These are phyloP conservation scores for Falco cherrug DNA, from an alignment of 2,797 vertebrate genomes.

Conservation along the genomic window DNA sequence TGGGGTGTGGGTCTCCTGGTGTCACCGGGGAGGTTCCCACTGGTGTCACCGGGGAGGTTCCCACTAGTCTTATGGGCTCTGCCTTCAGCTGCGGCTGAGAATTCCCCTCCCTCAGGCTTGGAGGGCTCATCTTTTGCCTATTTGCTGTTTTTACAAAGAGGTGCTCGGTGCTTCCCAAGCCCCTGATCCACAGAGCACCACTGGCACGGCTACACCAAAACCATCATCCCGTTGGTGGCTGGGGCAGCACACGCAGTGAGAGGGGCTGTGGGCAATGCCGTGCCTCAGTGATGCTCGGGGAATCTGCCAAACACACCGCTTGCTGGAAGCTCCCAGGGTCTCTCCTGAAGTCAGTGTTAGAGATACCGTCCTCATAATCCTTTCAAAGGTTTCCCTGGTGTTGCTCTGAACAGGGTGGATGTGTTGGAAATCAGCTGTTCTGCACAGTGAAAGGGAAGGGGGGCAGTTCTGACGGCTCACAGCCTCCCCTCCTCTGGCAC, in stretches of 20 bases:
- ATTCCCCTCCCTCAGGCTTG: not conserved
- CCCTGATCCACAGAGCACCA: no score
- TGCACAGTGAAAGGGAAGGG: not conserved
- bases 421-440: rapidly evolving
- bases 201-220: rapidly evolving
- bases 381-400: not conserved
- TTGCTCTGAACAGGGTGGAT: not conserved
- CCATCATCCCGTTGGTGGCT: rapidly evolving
- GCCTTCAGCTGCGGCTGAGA: not conserved
- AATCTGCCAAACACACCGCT: not conserved
- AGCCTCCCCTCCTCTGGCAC: not conserved
- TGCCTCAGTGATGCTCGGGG: rapidly evolving
- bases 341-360: not conserved
- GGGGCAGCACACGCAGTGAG: rapidly evolving
- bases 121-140: not conserved
- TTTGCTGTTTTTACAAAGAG: not conserved
- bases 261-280: rapidly evolving
- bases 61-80: not conserved
- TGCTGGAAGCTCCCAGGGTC: not conserved
- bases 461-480: rapidly evolving
- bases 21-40: not conserved
- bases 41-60: no score
- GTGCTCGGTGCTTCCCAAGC: not conserved
- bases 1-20: rapidly evolving
- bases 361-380: not conserved